phyloP scores from a whole-genome alignment of 2,113 vertebrate genomes.

The Noctilio leporinus region DNA sequence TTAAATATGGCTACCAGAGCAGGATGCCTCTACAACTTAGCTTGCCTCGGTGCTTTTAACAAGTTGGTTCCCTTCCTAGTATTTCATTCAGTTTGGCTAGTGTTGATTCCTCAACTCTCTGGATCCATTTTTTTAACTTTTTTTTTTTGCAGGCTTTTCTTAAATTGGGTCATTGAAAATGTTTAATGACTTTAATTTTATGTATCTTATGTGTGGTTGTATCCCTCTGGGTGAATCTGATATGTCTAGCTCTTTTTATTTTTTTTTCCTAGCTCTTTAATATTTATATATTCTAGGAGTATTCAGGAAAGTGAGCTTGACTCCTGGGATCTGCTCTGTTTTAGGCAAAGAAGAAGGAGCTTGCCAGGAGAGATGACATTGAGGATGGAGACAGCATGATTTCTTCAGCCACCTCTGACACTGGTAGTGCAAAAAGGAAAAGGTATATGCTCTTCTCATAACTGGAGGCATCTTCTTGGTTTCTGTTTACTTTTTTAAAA shows the following conservation, averaged over 20 bases:
- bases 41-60: not conserved
- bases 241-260: constrained; percentile 66
- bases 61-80: not conserved
- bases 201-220: not conserved
- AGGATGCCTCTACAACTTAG: not conserved
- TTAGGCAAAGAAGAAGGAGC: constrained; percentile 95
- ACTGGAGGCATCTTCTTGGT: not conserved
- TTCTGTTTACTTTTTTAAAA: constrained; percentile 29
- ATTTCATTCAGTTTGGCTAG: constrained; percentile 9
- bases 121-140: not conserved
- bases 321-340: constrained; percentile 69
- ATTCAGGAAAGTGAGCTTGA: constrained; percentile 45
- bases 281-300: constrained; percentile 62
- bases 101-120: not conserved
- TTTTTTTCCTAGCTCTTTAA: constrained; percentile 66
- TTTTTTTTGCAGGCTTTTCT: not conserved
- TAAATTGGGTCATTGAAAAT: constrained; percentile 43
- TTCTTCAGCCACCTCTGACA: constrained; percentile 94
- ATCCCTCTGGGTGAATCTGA: constrained; percentile 50
- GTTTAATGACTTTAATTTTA: constrained; percentile 52
- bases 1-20: not conserved
- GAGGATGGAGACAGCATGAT: constrained; percentile 98
- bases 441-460: constrained; percentile 78
- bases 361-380: constrained; percentile 90
- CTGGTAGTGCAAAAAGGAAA: constrained; percentile 95